Base-by-base conservation (phyloP, 1,140 invertebrate species). In the Zaprionus inermis region DNA sequence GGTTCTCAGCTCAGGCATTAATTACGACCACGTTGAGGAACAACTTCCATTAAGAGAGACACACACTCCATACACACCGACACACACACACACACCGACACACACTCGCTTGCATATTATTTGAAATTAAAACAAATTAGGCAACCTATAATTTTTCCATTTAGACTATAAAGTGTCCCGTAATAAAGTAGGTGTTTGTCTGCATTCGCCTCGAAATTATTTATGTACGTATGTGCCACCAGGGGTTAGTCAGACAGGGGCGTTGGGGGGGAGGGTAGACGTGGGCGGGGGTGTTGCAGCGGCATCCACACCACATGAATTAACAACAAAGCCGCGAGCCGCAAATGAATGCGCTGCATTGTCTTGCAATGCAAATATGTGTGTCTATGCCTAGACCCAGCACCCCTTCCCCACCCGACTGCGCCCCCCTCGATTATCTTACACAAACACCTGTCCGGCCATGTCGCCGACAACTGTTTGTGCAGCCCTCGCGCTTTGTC, bases 61-160 rank as follows among this genome's bases (percentile, higher is more conserved):
- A 59, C 44, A 63, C 73, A 77, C 63, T 32, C 46, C 64, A 76
- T 9, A 32, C 46, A 41, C 66, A 59, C 44, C 59, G 68, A 73
- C 63, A 52, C 68, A 76, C 52, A 54, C 77, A 79, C 70, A 32
- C 61, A 66, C 63, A 57, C 59, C n/a, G n/a, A 68, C 54, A 54
- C 44, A 71, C 36, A 36, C 51, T 36, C 49, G 54, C 84, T 73
- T 89, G 84, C 83, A 88, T 88, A 83, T 88, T 83, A 79, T 88
- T 88, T 83, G 72, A 90, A 90, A 90, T 89, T 89, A 89, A 89
- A 89, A 89, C 83, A 91, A 91, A 91, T 91, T 91, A 91, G 88
- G 72, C 75, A 91, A 83, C 78, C 79, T 91, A 82, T 89, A 91
- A 91, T 86, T 84, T 89, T 89, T 77, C 59, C 74, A 91, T 91